Conservation (phyloP, 2,888 invertebrate genomes). For the Drosophila engyochracea region DNA sequence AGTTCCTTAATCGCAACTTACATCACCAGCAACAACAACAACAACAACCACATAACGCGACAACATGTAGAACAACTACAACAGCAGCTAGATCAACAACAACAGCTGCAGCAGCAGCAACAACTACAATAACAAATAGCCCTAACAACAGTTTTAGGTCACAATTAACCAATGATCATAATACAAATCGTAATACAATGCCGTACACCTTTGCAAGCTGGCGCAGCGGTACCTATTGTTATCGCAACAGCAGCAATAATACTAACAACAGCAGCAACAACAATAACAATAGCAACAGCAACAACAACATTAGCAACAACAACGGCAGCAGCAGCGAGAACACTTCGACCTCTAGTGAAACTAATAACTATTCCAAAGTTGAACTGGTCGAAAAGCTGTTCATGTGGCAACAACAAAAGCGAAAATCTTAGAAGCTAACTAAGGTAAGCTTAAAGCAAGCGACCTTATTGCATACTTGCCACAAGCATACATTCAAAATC, state of each 20-base stretch:
- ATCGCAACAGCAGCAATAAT: conserved; percentile 54
- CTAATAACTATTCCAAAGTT: conserved; percentile 69
- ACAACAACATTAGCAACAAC: conserved; percentile 22
- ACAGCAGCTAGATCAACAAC: conserved; percentile 44
- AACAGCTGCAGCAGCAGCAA: conserved; percentile 36
- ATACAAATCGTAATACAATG: conserved; percentile 53
- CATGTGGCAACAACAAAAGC: conserved; percentile 74
- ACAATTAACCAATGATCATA: conserved; percentile 55
- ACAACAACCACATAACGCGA: conserved; percentile 26
- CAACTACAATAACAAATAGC: conserved; percentile 49
- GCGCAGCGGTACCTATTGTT: conserved; percentile 73
- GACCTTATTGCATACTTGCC: neutral
- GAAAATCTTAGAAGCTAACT: conserved; percentile 60
- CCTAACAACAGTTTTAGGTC: conserved; percentile 55
- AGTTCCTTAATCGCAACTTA: conserved; percentile 83
- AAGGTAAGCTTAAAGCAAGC: conserved; percentile 53
- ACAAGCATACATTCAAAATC: neutral
- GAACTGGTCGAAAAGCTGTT: conserved; percentile 72
- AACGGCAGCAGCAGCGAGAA: conserved; percentile 28
- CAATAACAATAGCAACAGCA: conserved; percentile 25
- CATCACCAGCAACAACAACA: conserved; percentile 61
- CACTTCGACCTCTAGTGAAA: conserved; percentile 40
- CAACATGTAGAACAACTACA: conserved; percentile 43
- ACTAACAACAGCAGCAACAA: conserved; percentile 36
- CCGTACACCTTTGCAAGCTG: conserved; percentile 73